These are phyloP conservation scores for Pseudococcus longispinus DNA, from an alignment of 2,888 invertebrate species.

Conservation along the genomic window DNA sequence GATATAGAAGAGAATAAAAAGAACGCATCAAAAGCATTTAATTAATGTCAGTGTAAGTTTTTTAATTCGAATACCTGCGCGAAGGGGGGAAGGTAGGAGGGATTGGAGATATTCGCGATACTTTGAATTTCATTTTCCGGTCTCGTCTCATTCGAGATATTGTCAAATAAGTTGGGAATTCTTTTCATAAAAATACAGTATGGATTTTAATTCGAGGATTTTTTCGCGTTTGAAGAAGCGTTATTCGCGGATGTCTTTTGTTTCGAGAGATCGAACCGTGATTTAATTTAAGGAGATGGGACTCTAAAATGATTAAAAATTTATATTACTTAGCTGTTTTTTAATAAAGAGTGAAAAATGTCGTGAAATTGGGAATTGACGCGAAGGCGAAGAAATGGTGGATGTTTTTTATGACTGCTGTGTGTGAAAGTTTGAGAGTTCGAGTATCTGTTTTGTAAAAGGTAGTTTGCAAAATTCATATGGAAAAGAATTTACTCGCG, in stretches of 20 bases:
- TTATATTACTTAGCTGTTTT: no score
- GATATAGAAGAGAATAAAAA: not conserved
- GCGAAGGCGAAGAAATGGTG: no score
- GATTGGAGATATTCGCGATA: not conserved
- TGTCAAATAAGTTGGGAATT: not conserved
- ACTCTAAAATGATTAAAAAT: no score
- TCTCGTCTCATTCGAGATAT: not conserved
- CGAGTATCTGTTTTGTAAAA: no score
- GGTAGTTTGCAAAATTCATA: no score
- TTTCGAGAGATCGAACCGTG: not conserved
- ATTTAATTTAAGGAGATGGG: not conserved
- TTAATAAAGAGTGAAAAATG: no score
- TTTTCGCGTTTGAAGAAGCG: not conserved
- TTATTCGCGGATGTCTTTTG: not conserved
- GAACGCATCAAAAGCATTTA: constrained; percentile 3
- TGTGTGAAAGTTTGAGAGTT: no score
- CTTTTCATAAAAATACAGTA: not conserved
- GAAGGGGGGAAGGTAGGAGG: not conserved
- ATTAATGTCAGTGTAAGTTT: not conserved
- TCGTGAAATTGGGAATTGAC: no score
- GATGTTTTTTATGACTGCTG: no score
- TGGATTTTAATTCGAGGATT: not conserved
- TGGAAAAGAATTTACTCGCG: no score
- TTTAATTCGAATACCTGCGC: not conserved
- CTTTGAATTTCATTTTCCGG: not conserved